A percentile compares a stretch with the other conserved stretches of the same genome.
Evolutionary conservation across 2,113 vertebrate species (phyloP).

Genomic region (Myxocyprinus asiaticus): DNA sequence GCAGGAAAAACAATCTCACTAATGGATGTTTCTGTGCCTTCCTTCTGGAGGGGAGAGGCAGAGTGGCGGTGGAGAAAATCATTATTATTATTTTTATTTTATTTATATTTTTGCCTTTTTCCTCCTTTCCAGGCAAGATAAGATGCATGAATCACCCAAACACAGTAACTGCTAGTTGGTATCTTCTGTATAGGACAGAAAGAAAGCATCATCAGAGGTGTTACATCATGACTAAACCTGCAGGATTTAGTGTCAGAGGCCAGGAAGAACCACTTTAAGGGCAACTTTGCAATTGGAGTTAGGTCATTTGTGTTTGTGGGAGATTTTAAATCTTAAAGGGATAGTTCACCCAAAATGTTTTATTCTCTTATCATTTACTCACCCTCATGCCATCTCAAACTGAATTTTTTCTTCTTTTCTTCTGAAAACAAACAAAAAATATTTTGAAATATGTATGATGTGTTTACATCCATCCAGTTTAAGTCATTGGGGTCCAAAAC

Average conservation of each 20-base stretch:
- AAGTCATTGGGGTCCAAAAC: too few relatives aligned
- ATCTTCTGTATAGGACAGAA: slow-evolving; percentile 11
- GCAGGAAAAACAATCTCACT: slow-evolving; percentile 54
- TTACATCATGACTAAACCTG: slow-evolving; percentile 7
- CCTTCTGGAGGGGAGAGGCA: slow-evolving; percentile 13
- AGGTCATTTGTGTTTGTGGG: too few relatives aligned
- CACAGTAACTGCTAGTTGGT: slow-evolving; percentile 41
- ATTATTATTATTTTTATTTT: not conserved
- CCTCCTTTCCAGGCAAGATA: slow-evolving; percentile 5
- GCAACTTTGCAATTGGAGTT: not conserved
- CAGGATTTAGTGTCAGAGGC: not conserved
- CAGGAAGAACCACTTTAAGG: not conserved
- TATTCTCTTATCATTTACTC: too few relatives aligned
- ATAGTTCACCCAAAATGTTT: too few relatives aligned
- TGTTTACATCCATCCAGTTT: too few relatives aligned
- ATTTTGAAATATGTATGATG: too few relatives aligned
- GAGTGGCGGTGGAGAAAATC: slow-evolving; percentile 15
- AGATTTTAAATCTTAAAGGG: too few relatives aligned
- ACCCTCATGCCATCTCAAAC: too few relatives aligned
- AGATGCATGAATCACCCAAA: slow-evolving; percentile 14
- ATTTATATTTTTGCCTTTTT: too few relatives aligned
- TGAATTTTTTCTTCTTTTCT: too few relatives aligned
- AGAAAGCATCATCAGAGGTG: slow-evolving; percentile 21
- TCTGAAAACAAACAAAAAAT: too few relatives aligned
- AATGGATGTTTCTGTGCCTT: slow-evolving; percentile 57